Evolutionary conservation across 2,113 vertebrate species (phyloP), one percentile per base, ranked within the genome.

Genomic region (Perca flavescens): DNA sequence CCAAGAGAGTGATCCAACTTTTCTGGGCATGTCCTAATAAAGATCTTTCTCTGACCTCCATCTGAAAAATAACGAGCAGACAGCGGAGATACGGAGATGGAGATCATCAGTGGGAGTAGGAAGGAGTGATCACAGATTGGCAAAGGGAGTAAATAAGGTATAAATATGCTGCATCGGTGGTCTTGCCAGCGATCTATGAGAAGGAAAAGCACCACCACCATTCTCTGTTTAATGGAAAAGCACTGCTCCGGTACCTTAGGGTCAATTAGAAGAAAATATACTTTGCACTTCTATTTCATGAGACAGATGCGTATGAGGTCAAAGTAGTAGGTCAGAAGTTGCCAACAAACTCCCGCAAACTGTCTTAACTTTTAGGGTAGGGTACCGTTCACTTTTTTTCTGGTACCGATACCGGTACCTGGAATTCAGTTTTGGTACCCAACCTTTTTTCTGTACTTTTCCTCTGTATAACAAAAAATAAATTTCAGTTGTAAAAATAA

Each of bases 11-110:
- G 17, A 52, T 74, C 34, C 62, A 76, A 70, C 64, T 65, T 82
- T 77, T 62, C 31, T 21, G 25, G 40, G 65, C 61, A 56, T 47
- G 28, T 61, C 72, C 22, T 82, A 84, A 82, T 88, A 80, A 88
- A 88, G 76, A 84, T 76, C 53, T 11, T 82, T 81, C 47, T 40
- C 77, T 76, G 74, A 77, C 81, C 84, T 88, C 63, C 63, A 28
- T 83, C 46, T 71, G 76, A 74, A 78, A 82, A 84, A 85, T 89
- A 88, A 92, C 76, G 72, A 89, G 75, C 46, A 7, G 64, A 66
- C 77, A 47, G 15, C 60, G 36, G 66, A 82, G 66, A 82, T 49
- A 2, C 67, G 49, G 50, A n/a, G 31, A 74, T 78, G 54, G 81
- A 86, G 77, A 76, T 84, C 50, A 56, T 85, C 70, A 82, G 47